Evolutionary conservation across 2,113 vertebrate species (phyloP).

Genomic region (Xiphophorus hellerii): DNA sequence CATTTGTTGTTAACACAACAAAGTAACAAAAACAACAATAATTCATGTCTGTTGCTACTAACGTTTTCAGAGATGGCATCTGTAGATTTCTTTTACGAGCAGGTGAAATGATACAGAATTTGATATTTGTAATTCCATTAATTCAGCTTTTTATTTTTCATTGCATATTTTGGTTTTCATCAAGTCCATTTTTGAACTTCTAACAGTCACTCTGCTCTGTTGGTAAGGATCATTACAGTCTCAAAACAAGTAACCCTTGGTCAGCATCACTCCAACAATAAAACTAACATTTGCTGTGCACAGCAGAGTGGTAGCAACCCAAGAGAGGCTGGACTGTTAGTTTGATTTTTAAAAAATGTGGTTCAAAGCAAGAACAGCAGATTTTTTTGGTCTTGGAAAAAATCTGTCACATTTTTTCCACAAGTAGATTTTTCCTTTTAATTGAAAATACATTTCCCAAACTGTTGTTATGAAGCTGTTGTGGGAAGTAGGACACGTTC

Average conservation of each 20-base stretch:
- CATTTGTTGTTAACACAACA: background rate
- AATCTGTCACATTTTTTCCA: background rate
- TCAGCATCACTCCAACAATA: background rate
- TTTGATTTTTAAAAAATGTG: background rate
- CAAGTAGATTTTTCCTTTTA: background rate
- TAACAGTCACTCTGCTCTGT: background rate
- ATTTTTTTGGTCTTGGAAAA: background rate
- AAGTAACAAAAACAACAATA: background rate
- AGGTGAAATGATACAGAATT: background rate
- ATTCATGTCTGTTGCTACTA: background rate
- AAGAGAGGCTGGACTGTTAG: background rate
- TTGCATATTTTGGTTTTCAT: background rate
- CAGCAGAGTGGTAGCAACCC: background rate
- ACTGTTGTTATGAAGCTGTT: background rate
- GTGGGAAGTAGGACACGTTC: background rate
- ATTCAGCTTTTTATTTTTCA: background rate
- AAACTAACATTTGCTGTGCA: constrained; percentile 6
- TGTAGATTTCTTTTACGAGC: background rate
- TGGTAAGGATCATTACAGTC: background rate
- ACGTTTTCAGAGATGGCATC: background rate
- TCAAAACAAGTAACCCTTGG: background rate
- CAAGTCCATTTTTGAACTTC: background rate
- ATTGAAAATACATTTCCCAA: background rate
- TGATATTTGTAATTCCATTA: background rate
- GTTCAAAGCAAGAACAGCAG: background rate